Percentiles rank a stretch among this genome's conserved stretches.
phyloP scores from a whole-genome alignment of 2,797 vertebrate genomes.

The Sylvia borin region DNA sequence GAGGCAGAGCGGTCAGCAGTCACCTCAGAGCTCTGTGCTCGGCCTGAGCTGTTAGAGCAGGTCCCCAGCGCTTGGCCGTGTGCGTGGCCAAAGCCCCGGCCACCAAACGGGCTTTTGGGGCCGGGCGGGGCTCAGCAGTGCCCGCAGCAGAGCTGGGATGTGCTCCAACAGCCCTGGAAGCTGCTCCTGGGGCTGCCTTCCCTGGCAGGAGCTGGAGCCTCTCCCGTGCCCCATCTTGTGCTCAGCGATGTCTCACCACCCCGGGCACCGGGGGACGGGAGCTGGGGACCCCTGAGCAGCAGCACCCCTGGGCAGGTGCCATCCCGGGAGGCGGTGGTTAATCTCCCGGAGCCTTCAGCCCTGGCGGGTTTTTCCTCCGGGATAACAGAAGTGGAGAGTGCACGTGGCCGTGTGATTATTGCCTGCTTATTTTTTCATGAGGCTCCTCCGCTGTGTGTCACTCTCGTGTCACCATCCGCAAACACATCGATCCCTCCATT shows the following conservation, averaged over 20 bases:
- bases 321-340: background rate
- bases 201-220: background rate
- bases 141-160: background rate
- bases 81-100: fast-evolving
- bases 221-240: background rate
- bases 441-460: conserved; percentile 64
- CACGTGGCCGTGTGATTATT: conserved; percentile 13
- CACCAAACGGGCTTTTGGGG: background rate
- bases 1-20: background rate
- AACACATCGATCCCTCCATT: conserved; percentile 23
- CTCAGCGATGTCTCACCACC: background rate
- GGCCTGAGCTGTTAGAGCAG: background rate
- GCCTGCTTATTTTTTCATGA: conserved; percentile 72
- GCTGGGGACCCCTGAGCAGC: background rate
- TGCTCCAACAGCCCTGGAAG: background rate
- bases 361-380: background rate
- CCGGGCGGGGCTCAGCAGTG: background rate
- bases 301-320: background rate
- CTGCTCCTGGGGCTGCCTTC: background rate
- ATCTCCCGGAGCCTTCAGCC: background rate
- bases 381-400: background rate
- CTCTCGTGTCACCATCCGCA: conserved; percentile 53
- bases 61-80: fast-evolving
- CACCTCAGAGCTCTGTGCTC: background rate
- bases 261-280: background rate